Conservation (phyloP, 2,113 vertebrate genomes). For the Crotalus tigris region DNA sequence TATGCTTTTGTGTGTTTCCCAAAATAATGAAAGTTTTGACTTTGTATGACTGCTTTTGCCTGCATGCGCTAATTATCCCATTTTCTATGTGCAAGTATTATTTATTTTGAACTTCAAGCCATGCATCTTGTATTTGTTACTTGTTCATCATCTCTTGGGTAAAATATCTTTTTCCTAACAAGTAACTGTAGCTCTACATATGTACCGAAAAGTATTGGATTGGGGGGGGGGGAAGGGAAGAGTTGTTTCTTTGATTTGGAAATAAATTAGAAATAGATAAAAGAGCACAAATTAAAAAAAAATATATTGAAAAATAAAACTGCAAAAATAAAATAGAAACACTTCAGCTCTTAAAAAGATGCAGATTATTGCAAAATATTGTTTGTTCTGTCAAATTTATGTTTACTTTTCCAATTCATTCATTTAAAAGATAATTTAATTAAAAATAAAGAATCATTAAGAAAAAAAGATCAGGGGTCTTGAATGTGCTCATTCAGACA, state of each 20-base stretch:
- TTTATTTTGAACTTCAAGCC: not conserved
- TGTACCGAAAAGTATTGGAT: not conserved
- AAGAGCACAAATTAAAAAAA: not conserved
- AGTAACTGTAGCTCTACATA: not conserved
- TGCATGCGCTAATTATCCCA: not conserved
- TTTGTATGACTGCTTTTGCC: not conserved
- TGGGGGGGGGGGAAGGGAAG: fast-evolving
- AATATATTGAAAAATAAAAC: not conserved
- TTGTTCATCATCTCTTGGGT: not conserved
- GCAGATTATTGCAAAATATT: not conserved
- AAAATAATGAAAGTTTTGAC: not conserved
- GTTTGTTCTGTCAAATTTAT: not conserved
- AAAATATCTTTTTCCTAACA: not conserved
- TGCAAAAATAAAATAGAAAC: not conserved
- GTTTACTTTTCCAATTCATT: not conserved
- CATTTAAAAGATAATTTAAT: not conserved
- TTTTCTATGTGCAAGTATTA: not conserved
- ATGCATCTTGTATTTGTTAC: not conserved
- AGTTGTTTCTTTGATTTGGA: not conserved
- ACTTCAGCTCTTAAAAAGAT: not conserved
- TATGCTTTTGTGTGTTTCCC: not conserved
- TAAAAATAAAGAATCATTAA: not conserved
- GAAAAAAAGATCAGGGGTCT: not conserved
- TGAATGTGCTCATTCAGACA: not conserved
- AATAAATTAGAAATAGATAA: not conserved